These are phyloP conservation scores for Phaenicophaeus curvirostris DNA, from an alignment of 2,797 vertebrate genomes.

Conservation along the genomic window DNA sequence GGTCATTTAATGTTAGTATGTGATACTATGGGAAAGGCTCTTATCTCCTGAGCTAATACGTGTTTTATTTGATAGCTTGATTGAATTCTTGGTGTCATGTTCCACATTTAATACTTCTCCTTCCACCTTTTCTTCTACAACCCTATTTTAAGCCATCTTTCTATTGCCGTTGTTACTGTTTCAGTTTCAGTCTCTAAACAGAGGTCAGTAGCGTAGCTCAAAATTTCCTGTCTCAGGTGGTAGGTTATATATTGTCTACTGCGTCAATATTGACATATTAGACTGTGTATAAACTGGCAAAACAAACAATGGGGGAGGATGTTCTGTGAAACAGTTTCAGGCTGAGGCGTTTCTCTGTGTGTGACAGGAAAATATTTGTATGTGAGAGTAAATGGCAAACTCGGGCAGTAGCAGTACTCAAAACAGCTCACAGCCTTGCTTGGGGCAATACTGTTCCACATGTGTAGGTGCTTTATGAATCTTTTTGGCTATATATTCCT, in stretches of 20 bases:
- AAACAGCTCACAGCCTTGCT: neutral
- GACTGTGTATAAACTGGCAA: neutral
- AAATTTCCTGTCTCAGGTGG: neutral
- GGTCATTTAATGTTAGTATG: neutral
- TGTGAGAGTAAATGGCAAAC: neutral
- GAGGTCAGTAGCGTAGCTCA: neutral
- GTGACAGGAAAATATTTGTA: neutral
- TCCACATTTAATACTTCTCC: neutral
- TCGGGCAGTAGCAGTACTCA: neutral
- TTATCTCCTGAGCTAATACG: neutral
- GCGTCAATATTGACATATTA: neutral
- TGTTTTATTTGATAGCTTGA: neutral
- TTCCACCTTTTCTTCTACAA: neutral
- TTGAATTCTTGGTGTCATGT: neutral
- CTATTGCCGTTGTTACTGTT: neutral
- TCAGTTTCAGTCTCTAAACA: neutral
- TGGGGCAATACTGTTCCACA: neutral
- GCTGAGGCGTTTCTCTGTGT: neutral
- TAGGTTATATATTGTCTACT: rapidly evolving
- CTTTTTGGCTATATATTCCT: neutral
- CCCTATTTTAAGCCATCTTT: neutral
- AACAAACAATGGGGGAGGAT: neutral
- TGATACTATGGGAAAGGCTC: neutral
- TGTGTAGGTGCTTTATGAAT: neutral
- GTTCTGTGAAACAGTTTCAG: neutral